Evolutionary conservation across 2,797 vertebrate species (phyloP), one percentile per base, ranked within the genome.

Genomic region (Ambastaia sidthimunki): DNA sequence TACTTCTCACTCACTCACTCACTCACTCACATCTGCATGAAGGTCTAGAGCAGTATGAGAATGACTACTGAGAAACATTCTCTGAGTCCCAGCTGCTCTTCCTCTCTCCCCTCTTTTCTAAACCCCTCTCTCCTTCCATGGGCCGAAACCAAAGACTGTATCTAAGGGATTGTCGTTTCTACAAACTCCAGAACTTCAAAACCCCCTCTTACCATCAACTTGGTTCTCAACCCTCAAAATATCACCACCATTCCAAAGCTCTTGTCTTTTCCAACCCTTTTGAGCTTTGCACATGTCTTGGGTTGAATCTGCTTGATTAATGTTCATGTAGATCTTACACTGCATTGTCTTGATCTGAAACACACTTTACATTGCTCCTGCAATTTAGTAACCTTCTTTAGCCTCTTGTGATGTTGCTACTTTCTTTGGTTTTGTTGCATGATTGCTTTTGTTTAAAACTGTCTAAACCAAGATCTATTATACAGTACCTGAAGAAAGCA

Each of bases 1-100:
- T 90, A 65, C 81, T 87, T n/a, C 28, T 28, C 28, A 4, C 28
- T 28, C 28, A 28, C 28, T 28, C 28, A 28, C 28, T 88, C 80
- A 87, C 73, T 76, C 21, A 80, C 48, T 81, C 81, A 83, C 76
- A 90, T 80, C 83, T 78, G 80, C 48, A 78, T 80, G 73, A 92
- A 95, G 94, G 86, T 89, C 92, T 92, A 90, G 92, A 91, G 89
- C 93, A 94, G 87, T 94, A 94, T 92, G 87, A 93, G 89, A 94
- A 94, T 92, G 94, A 94, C 88, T 94, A 95, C 91, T 95, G 92
- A 95, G 88, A 88, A 90, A 74, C 87, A 84, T 87, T 87, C 88
- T 85, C 85, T 80, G 65, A 84, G 62, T 78, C 52, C 76, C 80
- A 73, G 84, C 80, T 87, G 85, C 72, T 84, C 86, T 47, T 86